phyloP scores from a whole-genome alignment of 2,888 invertebrate genomes.

The Drosophila neoperkinsi region DNA sequence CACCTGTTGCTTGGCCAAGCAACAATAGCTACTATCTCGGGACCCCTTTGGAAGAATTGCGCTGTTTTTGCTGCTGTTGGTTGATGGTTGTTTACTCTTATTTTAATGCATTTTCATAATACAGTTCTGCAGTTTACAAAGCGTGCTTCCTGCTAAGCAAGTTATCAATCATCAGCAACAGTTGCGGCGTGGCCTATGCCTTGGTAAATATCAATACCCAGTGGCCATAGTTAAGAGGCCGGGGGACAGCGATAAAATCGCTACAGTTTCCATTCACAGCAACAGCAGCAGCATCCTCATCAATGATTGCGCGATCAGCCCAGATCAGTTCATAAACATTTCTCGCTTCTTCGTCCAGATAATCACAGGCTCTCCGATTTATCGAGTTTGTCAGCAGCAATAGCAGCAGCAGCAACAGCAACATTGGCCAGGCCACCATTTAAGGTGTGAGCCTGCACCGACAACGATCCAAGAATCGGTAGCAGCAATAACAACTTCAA shows the following conservation, averaged over 20 bases:
- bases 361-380: slow-evolving; percentile 74
- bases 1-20: slow-evolving; percentile 77
- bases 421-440: slow-evolving; percentile 58
- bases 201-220: slow-evolving; percentile 45
- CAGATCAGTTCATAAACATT: slow-evolving; percentile 76
- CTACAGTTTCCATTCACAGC: slow-evolving; percentile 22
- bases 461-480: slow-evolving; percentile 40
- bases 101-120: slow-evolving; percentile 58
- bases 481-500: slow-evolving; percentile 47
- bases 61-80: slow-evolving; percentile 7
- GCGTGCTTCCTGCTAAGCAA: slow-evolving; percentile 78
- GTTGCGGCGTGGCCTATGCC: slow-evolving; percentile 60
- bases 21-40: slow-evolving; percentile 29
- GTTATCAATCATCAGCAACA: slow-evolving; percentile 17
- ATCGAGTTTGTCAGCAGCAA: slow-evolving; percentile 59
- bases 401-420: neutral
- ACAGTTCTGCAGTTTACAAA: slow-evolving; percentile 63
- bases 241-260: slow-evolving; percentile 53
- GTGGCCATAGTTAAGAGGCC: slow-evolving; percentile 30
- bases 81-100: slow-evolving; percentile 8
- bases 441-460: slow-evolving; percentile 72
- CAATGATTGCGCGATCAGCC: slow-evolving; percentile 56
- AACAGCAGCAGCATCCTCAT: slow-evolving; percentile 50
- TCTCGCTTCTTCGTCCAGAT: slow-evolving; percentile 58
- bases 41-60: slow-evolving; percentile 49